Percentiles rank a stretch among this genome's conserved stretches.
Conservation (phyloP, 2,888 invertebrate species). For the Apoda limacodes region DNA sequence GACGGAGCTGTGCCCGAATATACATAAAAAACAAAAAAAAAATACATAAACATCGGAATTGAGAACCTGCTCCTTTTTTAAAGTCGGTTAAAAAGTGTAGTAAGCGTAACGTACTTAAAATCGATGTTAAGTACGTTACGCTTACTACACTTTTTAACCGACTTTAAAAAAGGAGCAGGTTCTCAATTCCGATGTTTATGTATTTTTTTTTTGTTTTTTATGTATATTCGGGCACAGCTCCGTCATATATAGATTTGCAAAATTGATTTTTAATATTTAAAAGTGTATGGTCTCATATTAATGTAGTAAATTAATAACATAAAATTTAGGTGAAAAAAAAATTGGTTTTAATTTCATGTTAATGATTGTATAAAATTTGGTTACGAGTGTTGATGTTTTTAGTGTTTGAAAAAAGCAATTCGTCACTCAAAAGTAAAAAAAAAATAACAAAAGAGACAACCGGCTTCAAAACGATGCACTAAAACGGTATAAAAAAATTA, state of each 20-base stretch:
- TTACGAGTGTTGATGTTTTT: too few species aligned
- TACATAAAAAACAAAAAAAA: background rate
- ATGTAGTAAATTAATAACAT: too few species aligned
- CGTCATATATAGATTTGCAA: background rate
- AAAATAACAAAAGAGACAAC: too few species aligned
- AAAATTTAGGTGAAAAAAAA: too few species aligned
- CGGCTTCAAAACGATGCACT: too few species aligned
- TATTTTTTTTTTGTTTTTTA: background rate
- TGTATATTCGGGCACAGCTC: background rate
- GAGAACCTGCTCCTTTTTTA: background rate
- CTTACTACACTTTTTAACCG: background rate
- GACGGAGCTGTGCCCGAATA: background rate
- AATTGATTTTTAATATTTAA: background rate
- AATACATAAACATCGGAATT: background rate
- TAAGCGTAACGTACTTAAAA: too few species aligned
- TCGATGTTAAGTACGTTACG: too few species aligned
- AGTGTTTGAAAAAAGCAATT: too few species aligned
- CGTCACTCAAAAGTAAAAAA: too few species aligned
- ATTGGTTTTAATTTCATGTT: too few species aligned
- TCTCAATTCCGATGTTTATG: background rate
- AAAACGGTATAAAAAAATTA: too few species aligned
- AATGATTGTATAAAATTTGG: too few species aligned
- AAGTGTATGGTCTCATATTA: background rate
- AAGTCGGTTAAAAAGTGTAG: background rate
- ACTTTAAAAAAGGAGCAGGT: background rate